Evolutionary conservation across 2,797 vertebrate genomes (phyloP).

Genomic region (Apodemus agrarius): DNA sequence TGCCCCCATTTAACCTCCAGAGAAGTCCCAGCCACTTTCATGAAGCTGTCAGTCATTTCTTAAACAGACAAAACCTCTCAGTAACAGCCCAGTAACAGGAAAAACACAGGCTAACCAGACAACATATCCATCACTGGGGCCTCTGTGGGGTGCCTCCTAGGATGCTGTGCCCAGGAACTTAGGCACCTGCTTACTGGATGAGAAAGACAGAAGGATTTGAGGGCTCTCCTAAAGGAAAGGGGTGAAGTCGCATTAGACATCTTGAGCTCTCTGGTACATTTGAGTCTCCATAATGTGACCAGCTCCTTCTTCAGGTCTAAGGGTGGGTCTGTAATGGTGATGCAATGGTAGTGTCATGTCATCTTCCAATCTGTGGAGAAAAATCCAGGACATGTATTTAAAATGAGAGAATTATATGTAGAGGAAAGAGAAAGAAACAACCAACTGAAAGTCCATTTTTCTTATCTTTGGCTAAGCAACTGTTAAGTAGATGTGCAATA

Average conservation of each 20-base stretch:
- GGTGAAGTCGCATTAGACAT: not conserved
- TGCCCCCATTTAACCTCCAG: not conserved
- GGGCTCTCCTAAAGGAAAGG: not conserved
- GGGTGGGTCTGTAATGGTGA: not conserved
- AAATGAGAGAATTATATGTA: slow-evolving; percentile 35
- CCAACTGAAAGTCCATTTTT: not conserved
- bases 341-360: not conserved
- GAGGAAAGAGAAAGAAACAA: slow-evolving; percentile 20
- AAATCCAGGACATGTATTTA: slow-evolving; percentile 1
- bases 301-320: not conserved
- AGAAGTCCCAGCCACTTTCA: not conserved
- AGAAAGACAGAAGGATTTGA: slow-evolving; percentile 8
- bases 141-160: not conserved
- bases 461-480: not conserved
- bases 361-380: slow-evolving; percentile 12
- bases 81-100: not conserved
- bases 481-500: not conserved
- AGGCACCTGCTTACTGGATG: not conserved
- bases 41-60: not conserved
- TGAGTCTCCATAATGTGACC: not conserved
- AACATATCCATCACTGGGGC: not conserved
- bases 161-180: not conserved
- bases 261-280: not conserved
- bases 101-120: not conserved
- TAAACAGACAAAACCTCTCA: not conserved